These are phyloP conservation scores for Drosophila barbarae DNA, from an alignment of 2,888 invertebrate genomes.

Conservation along the genomic window DNA sequence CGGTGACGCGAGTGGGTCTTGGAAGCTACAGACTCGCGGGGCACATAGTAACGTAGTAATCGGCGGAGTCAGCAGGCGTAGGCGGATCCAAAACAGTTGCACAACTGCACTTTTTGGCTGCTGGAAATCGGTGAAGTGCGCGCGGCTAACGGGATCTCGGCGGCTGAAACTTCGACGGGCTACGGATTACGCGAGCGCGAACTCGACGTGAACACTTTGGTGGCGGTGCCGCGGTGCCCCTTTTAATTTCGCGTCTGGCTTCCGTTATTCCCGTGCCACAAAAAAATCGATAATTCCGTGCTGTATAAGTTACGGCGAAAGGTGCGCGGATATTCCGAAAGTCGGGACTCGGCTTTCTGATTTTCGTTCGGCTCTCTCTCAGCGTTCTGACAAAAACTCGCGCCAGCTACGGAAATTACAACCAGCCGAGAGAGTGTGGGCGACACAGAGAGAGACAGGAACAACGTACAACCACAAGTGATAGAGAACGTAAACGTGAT, in stretches of 20 bases:
- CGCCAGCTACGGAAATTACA: slow-evolving; percentile 17
- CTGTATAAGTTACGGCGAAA: slow-evolving; percentile 78
- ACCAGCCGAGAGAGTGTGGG: slow-evolving; percentile 17
- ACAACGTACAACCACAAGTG: slow-evolving; percentile 7
- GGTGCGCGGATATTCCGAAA: slow-evolving; percentile 68
- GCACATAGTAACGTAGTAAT: slow-evolving; percentile 67
- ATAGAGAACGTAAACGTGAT: slow-evolving; percentile 62
- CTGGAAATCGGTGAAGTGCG: not conserved
- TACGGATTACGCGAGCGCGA: slow-evolving; percentile 16
- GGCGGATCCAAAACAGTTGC: slow-evolving; percentile 35
- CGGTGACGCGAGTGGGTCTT: slow-evolving; percentile 67
- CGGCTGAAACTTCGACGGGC: slow-evolving; percentile 4
- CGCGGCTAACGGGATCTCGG: not conserved
- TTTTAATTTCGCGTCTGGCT: slow-evolving; percentile 53
- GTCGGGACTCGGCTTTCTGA: slow-evolving; percentile 40
- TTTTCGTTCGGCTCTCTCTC: slow-evolving; percentile 17
- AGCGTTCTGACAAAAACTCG: slow-evolving; percentile 13
- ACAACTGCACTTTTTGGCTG: slow-evolving; percentile 37
- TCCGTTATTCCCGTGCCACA: slow-evolving; percentile 62
- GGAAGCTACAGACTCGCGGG: slow-evolving; percentile 10
- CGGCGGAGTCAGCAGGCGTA: slow-evolving; percentile 28
- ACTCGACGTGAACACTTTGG: slow-evolving; percentile 14
- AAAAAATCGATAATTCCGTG: slow-evolving; percentile 78
- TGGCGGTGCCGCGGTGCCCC: slow-evolving; percentile 33
- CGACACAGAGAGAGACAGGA: not conserved